Base-by-base conservation (phyloP, 2,797 vertebrate species). In the Sebastes hubbsi region DNA sequence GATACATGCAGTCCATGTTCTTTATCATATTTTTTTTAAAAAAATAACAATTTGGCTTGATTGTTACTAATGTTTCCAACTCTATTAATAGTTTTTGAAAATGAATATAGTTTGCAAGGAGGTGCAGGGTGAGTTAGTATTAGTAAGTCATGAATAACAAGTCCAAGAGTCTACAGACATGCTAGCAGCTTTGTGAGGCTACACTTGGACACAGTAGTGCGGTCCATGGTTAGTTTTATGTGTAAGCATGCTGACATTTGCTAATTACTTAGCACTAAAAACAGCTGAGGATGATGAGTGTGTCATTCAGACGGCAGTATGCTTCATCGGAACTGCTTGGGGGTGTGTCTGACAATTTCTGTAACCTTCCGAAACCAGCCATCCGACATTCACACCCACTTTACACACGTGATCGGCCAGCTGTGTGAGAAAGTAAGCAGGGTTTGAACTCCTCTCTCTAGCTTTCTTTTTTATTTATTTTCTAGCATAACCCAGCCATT, bases 161-260 rank as follows among this genome's bases (percentile, higher is more conserved):
- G 46, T 0, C 42, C 42, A 49, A n/a, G 18, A 52, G 46, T 52
- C 46, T 20, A 52, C 46, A 52, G 46, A 52, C 46, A 20, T 52
- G 18, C 18, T 52, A 9, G 46, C 18, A 52, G 46, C 46, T 52
- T n/a, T n/a, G 46, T 52, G 46, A 52, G 46, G 46, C 46, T 52
- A 20, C 46, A 52, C 46, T 52, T 52, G 46, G 46, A 0, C 18
- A 3, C 18, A 0, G 0, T 0, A 0, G 46, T 52, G 46, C 18
- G 8, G 18, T 52, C 32, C 32, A 27, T 58, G 49, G n/a, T 55
- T 67, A 52, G 42, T 27, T 29, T 30, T n/a, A 11, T 18, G 1
- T 13, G 9, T 49, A 46, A 10, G 14, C 11, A 54, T 32, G 20
- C 12, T 12, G 13, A n/a, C 34, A 38, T 18, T 64, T 52, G 9